Evolutionary conservation across 2,797 vertebrate species (phyloP), one percentile per base, ranked within the genome.

Genomic region (Dallia pectoralis): DNA sequence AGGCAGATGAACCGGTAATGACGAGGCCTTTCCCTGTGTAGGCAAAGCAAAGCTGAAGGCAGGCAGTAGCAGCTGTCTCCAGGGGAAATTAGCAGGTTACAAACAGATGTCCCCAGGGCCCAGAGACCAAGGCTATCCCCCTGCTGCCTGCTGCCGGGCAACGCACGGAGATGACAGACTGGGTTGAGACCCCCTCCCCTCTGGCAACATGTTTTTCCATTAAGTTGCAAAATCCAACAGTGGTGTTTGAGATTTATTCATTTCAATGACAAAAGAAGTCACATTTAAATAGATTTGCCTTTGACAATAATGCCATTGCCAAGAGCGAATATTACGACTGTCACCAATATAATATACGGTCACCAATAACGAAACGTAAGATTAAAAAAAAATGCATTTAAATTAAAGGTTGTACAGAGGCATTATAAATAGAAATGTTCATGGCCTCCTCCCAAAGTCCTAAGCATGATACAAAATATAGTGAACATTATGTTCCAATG

Each of bases 371-470:
- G 14, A 36, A 74, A 72, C 66, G 59, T 71, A 69, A 71, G 63
- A 74, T 64, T 69, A 72, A 63, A 56, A 66, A 79, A 78, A 79
- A 78, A 72, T 76, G 69, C n/a, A 75, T 29, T 80, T 82, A 85
- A 87, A 81, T 85, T 80, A 82, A n/a, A 51, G 59, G 53, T 76
- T 71, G 51, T 70, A 82, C 67, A 83, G 67, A 80, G 67, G 63
- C 66, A 75, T 75, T 85, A 86, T 88, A 87, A 88, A 87, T 87
- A 88, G 75, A 72, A 61, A 74, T 67, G 27, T 69, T 27, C 48
- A 51, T 49, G 51, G 61, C 59, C 22, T 67, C 74, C 56, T 71
- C 61, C 69, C 67, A 70, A 76, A 69, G 40, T 75, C 74, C n/a
- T 62, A 67, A 62, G 72, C 33, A 64, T 18, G 32, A 64, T 61